Evolutionary conservation across 2,113 vertebrate genomes (phyloP).

Genomic region (Chrysochloris asiatica): DNA sequence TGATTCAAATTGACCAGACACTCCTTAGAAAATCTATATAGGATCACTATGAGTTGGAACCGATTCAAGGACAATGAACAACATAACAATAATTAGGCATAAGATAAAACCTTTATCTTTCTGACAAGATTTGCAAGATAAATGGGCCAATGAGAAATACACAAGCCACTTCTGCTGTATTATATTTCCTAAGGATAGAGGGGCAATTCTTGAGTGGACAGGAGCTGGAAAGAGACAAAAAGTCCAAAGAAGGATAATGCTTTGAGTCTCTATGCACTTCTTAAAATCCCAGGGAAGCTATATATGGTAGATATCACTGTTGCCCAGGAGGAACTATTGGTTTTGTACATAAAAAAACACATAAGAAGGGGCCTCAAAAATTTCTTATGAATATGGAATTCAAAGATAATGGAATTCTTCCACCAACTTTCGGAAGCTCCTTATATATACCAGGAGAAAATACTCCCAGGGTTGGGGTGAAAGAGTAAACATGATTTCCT

Average conservation of each 20-base stretch:
- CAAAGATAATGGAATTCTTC: too few species aligned
- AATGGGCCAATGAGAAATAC: constrained; percentile 2
- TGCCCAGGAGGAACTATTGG: not conserved
- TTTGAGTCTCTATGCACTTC: not conserved
- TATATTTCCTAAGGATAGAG: not conserved
- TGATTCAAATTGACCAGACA: too few species aligned
- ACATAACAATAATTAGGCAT: too few species aligned
- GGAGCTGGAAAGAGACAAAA: not conserved
- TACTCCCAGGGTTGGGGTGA: not conserved
- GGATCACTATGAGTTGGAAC: too few species aligned
- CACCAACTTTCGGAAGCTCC: too few species aligned
- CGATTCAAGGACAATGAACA: too few species aligned
- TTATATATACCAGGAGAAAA: not conserved
- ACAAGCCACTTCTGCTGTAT: not conserved
- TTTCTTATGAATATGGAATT: too few species aligned
- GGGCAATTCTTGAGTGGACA: not conserved
- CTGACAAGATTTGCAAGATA: constrained; percentile 41
- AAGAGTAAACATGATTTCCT: not conserved
- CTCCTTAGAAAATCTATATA: too few species aligned
- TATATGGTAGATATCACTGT: too few species aligned
- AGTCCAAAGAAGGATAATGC: too few species aligned
- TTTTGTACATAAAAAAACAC: too few species aligned
- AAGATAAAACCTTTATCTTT: constrained; percentile 36
- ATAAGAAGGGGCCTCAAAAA: too few species aligned
- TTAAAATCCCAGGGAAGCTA: not conserved